Evolutionary conservation across 92 coral and sea anemone genomes (phyloP), one percentile per base, ranked within the genome.

Genomic region (Phenganax subtilis): DNA sequence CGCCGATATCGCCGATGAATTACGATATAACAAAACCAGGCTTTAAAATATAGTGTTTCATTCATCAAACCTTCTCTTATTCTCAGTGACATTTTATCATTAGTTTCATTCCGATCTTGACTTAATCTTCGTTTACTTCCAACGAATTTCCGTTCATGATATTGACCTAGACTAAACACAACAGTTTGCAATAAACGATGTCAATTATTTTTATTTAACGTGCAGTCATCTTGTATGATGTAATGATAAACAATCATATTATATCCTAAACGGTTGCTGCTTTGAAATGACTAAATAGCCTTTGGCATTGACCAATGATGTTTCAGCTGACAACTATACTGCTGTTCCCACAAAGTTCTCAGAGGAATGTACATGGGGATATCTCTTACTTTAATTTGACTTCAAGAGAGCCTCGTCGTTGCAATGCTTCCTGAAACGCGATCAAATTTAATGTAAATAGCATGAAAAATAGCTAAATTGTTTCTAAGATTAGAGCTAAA

Each of bases 31-130:
- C 12, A 8, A n/a, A 30, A 69, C 8, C 27, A 15, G 51, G 55
- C 52, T 56, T 29, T 6, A 59, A 55, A 30, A 20, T 11, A 65
- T 16, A 10, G 29, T 54, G 25, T 75, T 61, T 54, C 51, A 52
- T 12, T 12, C 54, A 9, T 15, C 57, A 14, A 53, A 93, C 98
- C 98, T 90, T 94, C 98, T 82, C 98, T 90, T 72, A 89, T 88
- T 83, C 92, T 94, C 83, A 94, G 69, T 6, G 97, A 90, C 82
- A 94, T 71, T 80, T 88, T 81, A 12, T 84, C 96, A 54, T 92
- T 94, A 52, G 94, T 90, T 69, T 81, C 80, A 54, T 71, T 44
- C 83, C 87, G 71, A 80, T 94, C 97, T 53, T 93, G 89, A 72
- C 93, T 92, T 76, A 92, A 77, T 57, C 90, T 86, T 69, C 98